Evolutionary conservation across 1,140 invertebrate species (phyloP).

Genomic region (Riptortus pedestris): DNA sequence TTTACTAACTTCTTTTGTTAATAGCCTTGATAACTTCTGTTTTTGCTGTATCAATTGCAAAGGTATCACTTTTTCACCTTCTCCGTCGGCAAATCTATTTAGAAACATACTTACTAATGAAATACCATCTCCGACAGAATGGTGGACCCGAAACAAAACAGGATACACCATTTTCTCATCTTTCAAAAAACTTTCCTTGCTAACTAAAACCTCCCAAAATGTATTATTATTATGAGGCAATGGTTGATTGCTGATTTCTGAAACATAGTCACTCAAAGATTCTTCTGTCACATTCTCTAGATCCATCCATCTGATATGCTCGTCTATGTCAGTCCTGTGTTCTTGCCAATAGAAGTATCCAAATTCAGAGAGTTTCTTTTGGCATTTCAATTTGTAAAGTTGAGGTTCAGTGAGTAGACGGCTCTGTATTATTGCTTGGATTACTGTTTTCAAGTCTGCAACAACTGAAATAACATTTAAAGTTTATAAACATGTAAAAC

Average conservation of each 20-base stretch:
- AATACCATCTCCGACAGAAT: constrained; percentile 42
- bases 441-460: constrained; percentile 29
- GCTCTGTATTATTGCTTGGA: constrained; percentile 31
- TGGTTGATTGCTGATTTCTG: constrained; percentile 36
- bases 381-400: constrained; percentile 39
- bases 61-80: neutral
- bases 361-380: constrained; percentile 36
- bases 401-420: constrained; percentile 28
- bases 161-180: constrained; percentile 35
- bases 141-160: constrained; percentile 43
- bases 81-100: neutral
- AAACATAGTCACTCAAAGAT: constrained; percentile 37
- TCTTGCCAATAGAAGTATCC: constrained; percentile 44
- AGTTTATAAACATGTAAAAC: constrained; percentile 22
- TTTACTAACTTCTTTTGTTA: neutral
- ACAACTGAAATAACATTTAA: constrained; percentile 23
- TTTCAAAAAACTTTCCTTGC: constrained; percentile 35
- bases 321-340: constrained; percentile 36
- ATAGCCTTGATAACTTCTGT: neutral
- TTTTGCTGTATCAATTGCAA: neutral
- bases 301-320: constrained; percentile 37
- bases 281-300: constrained; percentile 33
- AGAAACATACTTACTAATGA: constrained; percentile 40
- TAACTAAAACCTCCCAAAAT: constrained; percentile 43
- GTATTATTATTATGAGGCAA: constrained; percentile 40